A percentile compares a stretch with the other conserved stretches of the same genome.
Evolutionary conservation across 2,888 invertebrate genomes (phyloP).

Genomic region (Girardia tigrina): DNA sequence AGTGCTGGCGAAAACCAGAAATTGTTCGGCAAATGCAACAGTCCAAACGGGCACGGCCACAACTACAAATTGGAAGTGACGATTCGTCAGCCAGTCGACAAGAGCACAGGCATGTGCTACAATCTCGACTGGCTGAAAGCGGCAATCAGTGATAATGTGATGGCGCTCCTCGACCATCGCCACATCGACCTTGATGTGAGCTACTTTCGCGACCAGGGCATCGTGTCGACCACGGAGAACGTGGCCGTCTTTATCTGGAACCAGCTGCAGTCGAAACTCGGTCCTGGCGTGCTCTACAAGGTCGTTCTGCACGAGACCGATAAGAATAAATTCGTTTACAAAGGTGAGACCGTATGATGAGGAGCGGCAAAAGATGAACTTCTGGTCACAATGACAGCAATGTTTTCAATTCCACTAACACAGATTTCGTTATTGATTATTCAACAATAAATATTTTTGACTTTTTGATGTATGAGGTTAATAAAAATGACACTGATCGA

Average conservation of each 20-base stretch:
- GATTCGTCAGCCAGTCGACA: conserved; percentile 65
- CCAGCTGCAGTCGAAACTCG: neutral
- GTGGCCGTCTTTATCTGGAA: conserved; percentile 74
- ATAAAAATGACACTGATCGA: too few relatives aligned
- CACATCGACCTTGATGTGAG: conserved; percentile 83
- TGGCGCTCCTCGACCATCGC: conserved; percentile 84
- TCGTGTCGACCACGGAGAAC: conserved; percentile 77
- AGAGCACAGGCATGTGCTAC: conserved; percentile 83
- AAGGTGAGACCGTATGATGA: conserved; percentile 27
- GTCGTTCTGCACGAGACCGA: conserved; percentile 88
- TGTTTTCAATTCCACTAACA: too few relatives aligned
- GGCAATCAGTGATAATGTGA: conserved; percentile 57
- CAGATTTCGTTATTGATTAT: too few relatives aligned
- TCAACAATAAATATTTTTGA: too few relatives aligned
- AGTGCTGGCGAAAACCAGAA: conserved; percentile 67
- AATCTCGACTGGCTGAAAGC: conserved; percentile 75
- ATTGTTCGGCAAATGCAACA: conserved; percentile 86
- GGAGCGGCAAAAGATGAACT: too few relatives aligned
- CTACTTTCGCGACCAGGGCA: conserved; percentile 59
- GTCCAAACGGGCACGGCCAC: conserved; percentile 88
- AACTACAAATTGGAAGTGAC: conserved; percentile 89
- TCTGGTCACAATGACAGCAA: too few relatives aligned
- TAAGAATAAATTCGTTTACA: conserved; percentile 76
- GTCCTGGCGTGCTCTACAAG: conserved; percentile 64
- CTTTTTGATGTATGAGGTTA: too few relatives aligned